Evolutionary conservation across 1,140 invertebrate species (phyloP).

Genomic region (Pachyrhynchus sulphureomaculatus): DNA sequence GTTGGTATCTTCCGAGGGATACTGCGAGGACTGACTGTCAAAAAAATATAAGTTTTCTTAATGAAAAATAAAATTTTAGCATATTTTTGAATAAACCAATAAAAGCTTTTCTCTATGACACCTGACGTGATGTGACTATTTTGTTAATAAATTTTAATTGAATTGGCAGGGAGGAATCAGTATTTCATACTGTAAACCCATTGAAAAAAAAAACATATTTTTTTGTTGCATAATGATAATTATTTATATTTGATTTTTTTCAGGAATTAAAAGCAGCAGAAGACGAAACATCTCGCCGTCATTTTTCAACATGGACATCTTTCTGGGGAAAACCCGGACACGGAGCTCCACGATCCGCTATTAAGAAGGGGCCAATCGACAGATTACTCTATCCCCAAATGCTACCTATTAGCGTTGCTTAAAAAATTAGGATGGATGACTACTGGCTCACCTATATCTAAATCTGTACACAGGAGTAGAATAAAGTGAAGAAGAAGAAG

Average conservation of each 20-base stretch:
- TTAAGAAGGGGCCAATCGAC: conserved; percentile 44
- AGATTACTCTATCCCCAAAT: conserved; percentile 44
- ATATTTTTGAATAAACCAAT: too few relatives aligned
- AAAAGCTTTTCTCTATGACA: too few relatives aligned
- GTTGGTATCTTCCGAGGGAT: too few relatives aligned
- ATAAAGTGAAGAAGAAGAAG: too few relatives aligned
- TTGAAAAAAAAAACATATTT: background rate
- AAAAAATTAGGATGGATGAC: too few relatives aligned
- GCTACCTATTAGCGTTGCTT: conserved; percentile 40
- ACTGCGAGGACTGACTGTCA: too few relatives aligned
- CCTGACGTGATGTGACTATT: too few relatives aligned
- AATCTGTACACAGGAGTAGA: too few relatives aligned
- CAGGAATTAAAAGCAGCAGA: conserved; percentile 58
- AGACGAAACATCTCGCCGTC: conserved; percentile 58
- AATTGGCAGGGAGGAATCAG: background rate
- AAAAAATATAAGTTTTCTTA: too few relatives aligned
- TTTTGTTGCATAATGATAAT: conserved; percentile 2
- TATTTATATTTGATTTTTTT: conserved; percentile 30
- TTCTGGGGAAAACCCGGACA: conserved; percentile 70
- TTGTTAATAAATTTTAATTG: too few relatives aligned
- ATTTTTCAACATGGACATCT: conserved; percentile 66
- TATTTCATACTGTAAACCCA: too few relatives aligned
- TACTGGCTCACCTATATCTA: too few relatives aligned
- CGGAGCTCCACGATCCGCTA: conserved; percentile 59
- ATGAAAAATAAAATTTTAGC: background rate